Evolutionary conservation across 1,140 invertebrate genomes (phyloP).

Genomic region (Plectus sambesii): DNA sequence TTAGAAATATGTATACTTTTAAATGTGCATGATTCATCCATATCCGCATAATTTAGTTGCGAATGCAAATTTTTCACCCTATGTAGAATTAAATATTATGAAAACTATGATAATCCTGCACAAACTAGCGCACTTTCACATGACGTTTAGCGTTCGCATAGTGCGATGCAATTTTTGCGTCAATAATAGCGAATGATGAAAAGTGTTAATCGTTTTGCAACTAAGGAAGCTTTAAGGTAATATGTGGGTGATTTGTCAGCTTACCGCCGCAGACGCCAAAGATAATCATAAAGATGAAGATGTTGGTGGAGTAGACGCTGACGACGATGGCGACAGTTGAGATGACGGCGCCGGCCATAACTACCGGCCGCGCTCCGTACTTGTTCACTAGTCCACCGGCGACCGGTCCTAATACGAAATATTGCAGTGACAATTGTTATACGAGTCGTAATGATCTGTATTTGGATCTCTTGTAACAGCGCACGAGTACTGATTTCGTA

Average conservation of each 20-base stretch:
- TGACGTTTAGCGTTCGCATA: too few relatives aligned
- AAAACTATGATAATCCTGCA: too few relatives aligned
- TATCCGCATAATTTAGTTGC: too few relatives aligned
- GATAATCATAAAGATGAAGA: constrained; percentile 77
- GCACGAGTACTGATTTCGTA: too few relatives aligned
- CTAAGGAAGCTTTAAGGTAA: constrained; percentile 17
- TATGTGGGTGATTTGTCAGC: constrained; percentile 24
- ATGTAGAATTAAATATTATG: too few relatives aligned
- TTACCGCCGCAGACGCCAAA: constrained; percentile 85
- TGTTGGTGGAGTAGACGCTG: constrained; percentile 69
- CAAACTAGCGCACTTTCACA: too few relatives aligned
- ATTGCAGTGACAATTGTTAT: too few relatives aligned
- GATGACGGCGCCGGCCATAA: constrained; percentile 74
- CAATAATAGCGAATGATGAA: too few relatives aligned
- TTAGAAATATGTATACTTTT: too few relatives aligned
- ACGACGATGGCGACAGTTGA: constrained; percentile 73
- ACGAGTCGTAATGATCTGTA: constrained; percentile 6
- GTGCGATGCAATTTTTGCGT: too few relatives aligned
- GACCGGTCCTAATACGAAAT: constrained; percentile 62
- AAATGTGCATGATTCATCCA: too few relatives aligned
- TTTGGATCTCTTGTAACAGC: constrained; percentile 46
- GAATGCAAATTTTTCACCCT: too few relatives aligned
- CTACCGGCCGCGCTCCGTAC: constrained; percentile 80
- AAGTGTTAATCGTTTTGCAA: constrained; percentile 10
- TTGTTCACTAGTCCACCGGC: constrained; percentile 90